Conservation (phyloP, 30 jellyfish, hydroid and myxozoan species). For the Nemopilema nomurai region DNA sequence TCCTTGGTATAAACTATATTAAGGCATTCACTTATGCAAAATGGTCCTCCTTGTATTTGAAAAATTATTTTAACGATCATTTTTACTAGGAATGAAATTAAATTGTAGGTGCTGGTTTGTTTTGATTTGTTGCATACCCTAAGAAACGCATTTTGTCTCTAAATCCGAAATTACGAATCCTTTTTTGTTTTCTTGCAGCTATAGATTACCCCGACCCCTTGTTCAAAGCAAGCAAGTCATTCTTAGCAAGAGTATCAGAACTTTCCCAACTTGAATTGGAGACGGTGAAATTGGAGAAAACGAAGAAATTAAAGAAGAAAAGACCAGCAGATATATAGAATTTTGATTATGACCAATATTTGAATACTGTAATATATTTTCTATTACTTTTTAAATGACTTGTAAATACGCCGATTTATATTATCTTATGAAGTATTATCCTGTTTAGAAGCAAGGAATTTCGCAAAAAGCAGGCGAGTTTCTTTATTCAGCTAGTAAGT, state of each 20-base stretch:
- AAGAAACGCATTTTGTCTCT: not conserved
- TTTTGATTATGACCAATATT: not conserved
- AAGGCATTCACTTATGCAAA: too few relatives aligned
- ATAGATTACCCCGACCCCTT: conserved; percentile 36
- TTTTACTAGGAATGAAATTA: too few relatives aligned
- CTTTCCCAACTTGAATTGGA: conserved; percentile 40
- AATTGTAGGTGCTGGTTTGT: too few relatives aligned
- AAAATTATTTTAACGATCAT: too few relatives aligned
- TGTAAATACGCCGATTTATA: too few relatives aligned
- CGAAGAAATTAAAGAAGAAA: conserved; percentile 15
- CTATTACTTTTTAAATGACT: not conserved
- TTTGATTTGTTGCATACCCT: too few relatives aligned
- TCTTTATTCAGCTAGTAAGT: too few relatives aligned
- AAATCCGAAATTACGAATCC: not conserved
- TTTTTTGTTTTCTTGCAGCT: conserved; percentile 4
- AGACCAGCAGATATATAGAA: conserved; percentile 1
- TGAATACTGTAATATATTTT: not conserved
- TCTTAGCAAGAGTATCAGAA: conserved; percentile 39
- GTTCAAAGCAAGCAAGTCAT: conserved; percentile 30
- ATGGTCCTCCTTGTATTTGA: too few relatives aligned
- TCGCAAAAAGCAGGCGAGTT: too few relatives aligned
- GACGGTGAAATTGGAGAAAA: conserved; percentile 34
- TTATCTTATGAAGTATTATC: too few relatives aligned
- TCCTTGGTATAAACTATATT: too few relatives aligned
- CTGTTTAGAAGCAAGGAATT: too few relatives aligned